Evolutionary conservation across 2,888 invertebrate genomes (phyloP).

Genomic region (Oscheius sp.): DNA sequence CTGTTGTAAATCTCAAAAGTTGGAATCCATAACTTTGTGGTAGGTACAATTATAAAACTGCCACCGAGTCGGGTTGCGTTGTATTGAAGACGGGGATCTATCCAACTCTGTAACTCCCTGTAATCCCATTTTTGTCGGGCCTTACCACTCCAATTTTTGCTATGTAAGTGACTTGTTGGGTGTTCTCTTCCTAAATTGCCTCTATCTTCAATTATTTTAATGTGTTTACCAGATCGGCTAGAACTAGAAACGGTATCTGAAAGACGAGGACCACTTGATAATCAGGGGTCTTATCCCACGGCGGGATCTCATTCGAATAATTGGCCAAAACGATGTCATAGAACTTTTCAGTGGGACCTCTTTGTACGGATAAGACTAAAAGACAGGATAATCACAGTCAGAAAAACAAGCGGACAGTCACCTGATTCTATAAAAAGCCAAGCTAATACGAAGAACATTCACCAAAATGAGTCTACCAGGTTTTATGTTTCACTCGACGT

Average conservation of each 20-base stretch:
- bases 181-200: conserved; percentile 9
- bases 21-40: conserved; percentile 10
- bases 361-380: background rate
- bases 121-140: background rate
- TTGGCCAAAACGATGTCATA: conserved; percentile 4
- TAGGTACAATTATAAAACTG: background rate
- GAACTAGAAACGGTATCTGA: conserved; percentile 5
- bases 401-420: background rate
- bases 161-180: background rate
- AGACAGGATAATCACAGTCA: background rate
- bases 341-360: conserved; percentile 15
- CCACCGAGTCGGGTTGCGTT: background rate
- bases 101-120: background rate
- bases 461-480: no score
- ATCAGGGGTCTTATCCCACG: conserved; percentile 4
- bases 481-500: no score
- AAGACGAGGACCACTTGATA: background rate
- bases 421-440: no score
- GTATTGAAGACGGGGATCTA: conserved; percentile 5
- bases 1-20: conserved; percentile 24
- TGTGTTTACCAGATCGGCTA: background rate
- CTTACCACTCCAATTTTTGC: conserved; percentile 14
- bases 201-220: background rate
- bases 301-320: conserved; percentile 19
- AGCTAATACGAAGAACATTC: no score